Conservation (phyloP, 2,113 vertebrate species). For the Otocyon megalotis region DNA sequence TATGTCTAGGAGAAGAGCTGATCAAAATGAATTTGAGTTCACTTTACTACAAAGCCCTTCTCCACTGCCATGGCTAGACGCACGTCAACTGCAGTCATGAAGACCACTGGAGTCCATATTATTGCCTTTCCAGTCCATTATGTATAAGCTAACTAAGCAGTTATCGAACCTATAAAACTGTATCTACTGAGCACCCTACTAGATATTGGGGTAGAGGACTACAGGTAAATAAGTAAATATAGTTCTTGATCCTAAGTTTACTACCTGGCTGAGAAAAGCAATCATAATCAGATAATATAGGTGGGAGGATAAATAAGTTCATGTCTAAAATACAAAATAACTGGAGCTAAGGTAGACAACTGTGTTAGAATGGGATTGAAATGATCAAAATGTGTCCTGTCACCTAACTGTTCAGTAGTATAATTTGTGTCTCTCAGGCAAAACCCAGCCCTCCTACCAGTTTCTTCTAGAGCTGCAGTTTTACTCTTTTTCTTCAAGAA, state of each 20-base stretch:
- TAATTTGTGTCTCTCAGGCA: background rate
- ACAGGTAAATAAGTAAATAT: slow-evolving; percentile 6
- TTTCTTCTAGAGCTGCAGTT: background rate
- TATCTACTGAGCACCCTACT: background rate
- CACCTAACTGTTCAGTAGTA: background rate
- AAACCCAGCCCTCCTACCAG: background rate
- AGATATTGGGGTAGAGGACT: background rate
- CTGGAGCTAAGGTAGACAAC: background rate
- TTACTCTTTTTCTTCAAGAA: background rate
- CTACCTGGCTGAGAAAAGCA: slow-evolving; percentile 5
- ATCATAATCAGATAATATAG: background rate
- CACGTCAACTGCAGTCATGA: background rate
- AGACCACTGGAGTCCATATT: background rate
- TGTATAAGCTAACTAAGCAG: background rate
- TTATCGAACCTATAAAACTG: background rate
- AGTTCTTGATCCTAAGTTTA: background rate
- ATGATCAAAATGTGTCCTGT: background rate
- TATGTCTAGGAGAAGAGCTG: background rate
- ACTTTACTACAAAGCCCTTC: background rate
- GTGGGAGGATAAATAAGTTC: background rate
- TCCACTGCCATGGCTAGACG: background rate
- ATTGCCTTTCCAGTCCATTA: slow-evolving; percentile 12
- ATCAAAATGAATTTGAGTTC: slow-evolving; percentile 24
- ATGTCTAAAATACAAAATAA: background rate
- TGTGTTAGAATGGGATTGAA: background rate